Conservation (phyloP, 2,797 vertebrate species). For the Liparis tanakae region DNA sequence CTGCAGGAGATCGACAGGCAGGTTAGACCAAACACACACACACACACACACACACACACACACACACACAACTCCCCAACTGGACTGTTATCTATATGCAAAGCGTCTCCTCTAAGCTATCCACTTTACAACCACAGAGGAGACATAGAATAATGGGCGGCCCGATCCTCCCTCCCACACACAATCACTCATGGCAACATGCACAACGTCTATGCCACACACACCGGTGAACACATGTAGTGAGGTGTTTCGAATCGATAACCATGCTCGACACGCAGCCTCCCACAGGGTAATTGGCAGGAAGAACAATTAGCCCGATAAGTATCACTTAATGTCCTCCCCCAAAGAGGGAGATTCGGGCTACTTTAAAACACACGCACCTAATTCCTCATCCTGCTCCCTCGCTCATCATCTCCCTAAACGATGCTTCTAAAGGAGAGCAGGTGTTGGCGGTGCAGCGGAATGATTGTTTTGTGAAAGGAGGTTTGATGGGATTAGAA, state of each 20-base stretch:
- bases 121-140: slow-evolving; percentile 34
- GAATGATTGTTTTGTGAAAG: slow-evolving; percentile 70
- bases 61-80: slow-evolving; percentile 12
- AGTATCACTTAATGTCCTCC: slow-evolving; percentile 70
- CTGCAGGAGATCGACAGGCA: slow-evolving; percentile 24
- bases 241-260: slow-evolving; percentile 68
- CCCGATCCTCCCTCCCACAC: slow-evolving; percentile 29
- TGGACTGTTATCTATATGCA: slow-evolving; percentile 59
- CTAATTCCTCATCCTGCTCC: slow-evolving; percentile 72
- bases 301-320: slow-evolving; percentile 76
- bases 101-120: slow-evolving; percentile 52
- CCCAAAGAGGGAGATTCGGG: slow-evolving; percentile 52
- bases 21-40: slow-evolving; percentile 8
- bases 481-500: slow-evolving; percentile 71
- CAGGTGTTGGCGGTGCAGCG: slow-evolving; percentile 55
- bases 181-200: slow-evolving; percentile 36
- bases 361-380: slow-evolving; percentile 67
- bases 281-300: slow-evolving; percentile 64
- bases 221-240: slow-evolving; percentile 54
- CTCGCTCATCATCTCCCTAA: slow-evolving; percentile 71
- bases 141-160: slow-evolving; percentile 41
- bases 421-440: slow-evolving; percentile 57
- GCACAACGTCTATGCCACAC: slow-evolving; percentile 39
- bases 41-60: not conserved
- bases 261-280: slow-evolving; percentile 49